Conservation (phyloP, 2,888 invertebrate species). For the Trachelus iudaicus region DNA sequence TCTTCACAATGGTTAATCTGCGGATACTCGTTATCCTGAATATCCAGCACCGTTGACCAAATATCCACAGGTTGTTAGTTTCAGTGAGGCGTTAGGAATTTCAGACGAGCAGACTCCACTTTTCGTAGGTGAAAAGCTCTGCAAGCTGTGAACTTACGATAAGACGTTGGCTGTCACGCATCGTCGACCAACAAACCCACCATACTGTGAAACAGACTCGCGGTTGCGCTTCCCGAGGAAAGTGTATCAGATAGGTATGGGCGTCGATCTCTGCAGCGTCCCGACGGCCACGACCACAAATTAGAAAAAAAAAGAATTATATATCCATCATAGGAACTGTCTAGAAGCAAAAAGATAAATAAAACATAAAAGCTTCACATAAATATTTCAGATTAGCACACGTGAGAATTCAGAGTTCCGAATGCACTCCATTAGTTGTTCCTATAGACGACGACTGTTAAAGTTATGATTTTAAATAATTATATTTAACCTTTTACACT, state of each 20-base stretch:
- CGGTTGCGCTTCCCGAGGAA: background rate
- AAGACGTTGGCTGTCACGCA: slow-evolving; percentile 32
- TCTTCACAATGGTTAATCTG: background rate
- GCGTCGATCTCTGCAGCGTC: background rate
- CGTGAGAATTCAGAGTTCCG: background rate
- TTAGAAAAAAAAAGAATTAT: background rate
- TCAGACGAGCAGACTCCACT: background rate
- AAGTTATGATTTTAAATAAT: background rate
- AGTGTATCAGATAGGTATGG: background rate
- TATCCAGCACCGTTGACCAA: background rate
- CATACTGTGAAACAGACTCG: background rate
- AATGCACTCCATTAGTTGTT: background rate
- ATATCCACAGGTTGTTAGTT: background rate
- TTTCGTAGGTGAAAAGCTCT: slow-evolving; percentile 10
- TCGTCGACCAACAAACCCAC: slow-evolving; percentile 27
- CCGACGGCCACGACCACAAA: background rate
- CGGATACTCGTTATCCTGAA: background rate
- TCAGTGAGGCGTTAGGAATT: background rate
- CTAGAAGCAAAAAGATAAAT: background rate
- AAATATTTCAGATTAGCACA: background rate
- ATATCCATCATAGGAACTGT: background rate
- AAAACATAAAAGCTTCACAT: background rate
- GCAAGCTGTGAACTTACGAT: slow-evolving; percentile 33
- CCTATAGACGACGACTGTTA: background rate
- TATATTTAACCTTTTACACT: background rate